A percentile compares a stretch with the other conserved stretches of the same genome.
phyloP scores from a whole-genome alignment of 2,797 vertebrate species.

The Stomatorhinus walkeri region DNA sequence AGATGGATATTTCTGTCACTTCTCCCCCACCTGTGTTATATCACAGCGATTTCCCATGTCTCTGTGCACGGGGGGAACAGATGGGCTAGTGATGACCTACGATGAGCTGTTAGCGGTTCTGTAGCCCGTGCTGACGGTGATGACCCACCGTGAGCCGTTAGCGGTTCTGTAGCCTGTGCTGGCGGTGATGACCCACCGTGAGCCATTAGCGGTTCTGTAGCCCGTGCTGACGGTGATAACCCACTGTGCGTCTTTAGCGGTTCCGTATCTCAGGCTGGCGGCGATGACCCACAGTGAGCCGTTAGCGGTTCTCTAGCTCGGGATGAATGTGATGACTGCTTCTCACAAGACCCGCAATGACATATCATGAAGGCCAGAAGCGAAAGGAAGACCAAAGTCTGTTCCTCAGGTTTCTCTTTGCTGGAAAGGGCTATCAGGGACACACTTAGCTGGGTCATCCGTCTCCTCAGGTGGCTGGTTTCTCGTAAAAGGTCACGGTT shows the following conservation, averaged over 20 bases:
- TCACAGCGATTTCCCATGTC: slow-evolving; percentile 31
- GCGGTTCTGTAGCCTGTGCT: neutral
- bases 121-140: neutral
- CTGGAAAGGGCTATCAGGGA: neutral
- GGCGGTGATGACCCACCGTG: neutral
- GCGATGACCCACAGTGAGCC: neutral
- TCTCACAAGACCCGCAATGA: neutral
- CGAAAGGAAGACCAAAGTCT: neutral
- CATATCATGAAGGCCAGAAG: neutral
- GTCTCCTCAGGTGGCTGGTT: neutral
- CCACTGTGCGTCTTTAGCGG: neutral
- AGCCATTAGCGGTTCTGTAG: neutral
- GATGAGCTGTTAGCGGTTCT: neutral
- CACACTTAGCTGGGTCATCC: neutral
- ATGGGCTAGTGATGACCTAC: slow-evolving; percentile 29
- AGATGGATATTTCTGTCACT: neutral
- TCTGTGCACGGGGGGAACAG: slow-evolving; percentile 29
- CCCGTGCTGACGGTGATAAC: neutral
- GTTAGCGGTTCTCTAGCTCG: neutral
- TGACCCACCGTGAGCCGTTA: neutral
- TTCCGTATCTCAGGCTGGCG: neutral
- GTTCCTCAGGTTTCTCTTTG: neutral
- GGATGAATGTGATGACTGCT: neutral
- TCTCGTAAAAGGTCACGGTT: neutral
- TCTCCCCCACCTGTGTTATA: neutral